These are phyloP conservation scores for Ecdyonurus torrentis DNA, from an alignment of 2,888 invertebrate genomes.

Conservation along the genomic window DNA sequence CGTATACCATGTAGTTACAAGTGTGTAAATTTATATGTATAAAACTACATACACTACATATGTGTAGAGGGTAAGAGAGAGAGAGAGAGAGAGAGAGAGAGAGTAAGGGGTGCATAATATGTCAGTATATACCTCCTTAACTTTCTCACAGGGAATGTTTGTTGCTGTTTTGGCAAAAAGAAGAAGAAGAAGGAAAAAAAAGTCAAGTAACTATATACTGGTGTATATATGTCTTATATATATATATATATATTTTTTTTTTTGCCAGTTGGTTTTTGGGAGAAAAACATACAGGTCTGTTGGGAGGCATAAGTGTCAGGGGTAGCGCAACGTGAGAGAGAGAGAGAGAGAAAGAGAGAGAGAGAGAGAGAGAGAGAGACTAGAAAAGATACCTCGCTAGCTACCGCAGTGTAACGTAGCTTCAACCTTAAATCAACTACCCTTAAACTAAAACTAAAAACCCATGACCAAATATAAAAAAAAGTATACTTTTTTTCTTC, in stretches of 20 bases:
- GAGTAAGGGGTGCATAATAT: neutral
- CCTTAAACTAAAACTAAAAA: too few relatives aligned
- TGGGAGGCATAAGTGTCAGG: neutral
- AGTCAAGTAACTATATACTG: too few relatives aligned
- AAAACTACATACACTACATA: neutral
- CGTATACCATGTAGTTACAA: too few relatives aligned
- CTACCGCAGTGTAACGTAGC: neutral
- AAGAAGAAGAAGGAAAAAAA: neutral
- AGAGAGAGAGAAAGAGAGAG: too few relatives aligned
- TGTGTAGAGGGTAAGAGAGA: neutral
- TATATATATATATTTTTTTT: neutral
- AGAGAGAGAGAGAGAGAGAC: neutral
- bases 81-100: neutral
- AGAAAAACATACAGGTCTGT: neutral
- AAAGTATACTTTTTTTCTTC: too few relatives aligned
- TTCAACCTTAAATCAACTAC: neutral
- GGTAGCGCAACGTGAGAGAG: neutral
- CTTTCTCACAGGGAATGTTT: neutral
- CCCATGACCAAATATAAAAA: too few relatives aligned
- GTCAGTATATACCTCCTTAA: neutral
- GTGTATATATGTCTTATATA: neutral
- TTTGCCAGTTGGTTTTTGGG: neutral
- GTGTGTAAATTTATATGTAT: too few relatives aligned
- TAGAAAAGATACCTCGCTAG: neutral
- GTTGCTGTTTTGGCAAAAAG: neutral